These are phyloP conservation scores for Proales similis DNA, from an alignment of 1,140 invertebrate species.

Conservation along the genomic window DNA sequence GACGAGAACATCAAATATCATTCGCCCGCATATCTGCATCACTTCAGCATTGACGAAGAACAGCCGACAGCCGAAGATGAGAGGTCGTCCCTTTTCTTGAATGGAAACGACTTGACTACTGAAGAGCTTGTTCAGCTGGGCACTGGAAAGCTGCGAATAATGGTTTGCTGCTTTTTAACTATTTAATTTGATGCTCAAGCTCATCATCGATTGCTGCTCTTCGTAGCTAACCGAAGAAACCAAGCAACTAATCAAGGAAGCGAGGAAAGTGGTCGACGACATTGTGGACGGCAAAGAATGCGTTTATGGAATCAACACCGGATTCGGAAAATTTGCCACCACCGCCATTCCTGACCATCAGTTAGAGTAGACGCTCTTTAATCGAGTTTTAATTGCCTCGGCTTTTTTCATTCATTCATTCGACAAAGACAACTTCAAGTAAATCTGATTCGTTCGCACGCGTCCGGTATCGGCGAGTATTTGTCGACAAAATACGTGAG, in stretches of 20 bases:
- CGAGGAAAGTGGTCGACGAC: slow-evolving; percentile 59
- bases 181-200: background rate
- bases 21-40: slow-evolving; percentile 15
- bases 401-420: too few species aligned
- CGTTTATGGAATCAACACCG: slow-evolving; percentile 67
- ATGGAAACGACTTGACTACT: slow-evolving; percentile 58
- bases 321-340: slow-evolving; percentile 67
- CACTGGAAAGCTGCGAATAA: slow-evolving; percentile 59
- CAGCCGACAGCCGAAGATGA: background rate
- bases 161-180: slow-evolving; percentile 48
- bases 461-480: slow-evolving; percentile 64
- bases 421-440: slow-evolving; percentile 60
- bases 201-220: background rate
- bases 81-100: slow-evolving; percentile 56
- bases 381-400: background rate
- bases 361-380: slow-evolving; percentile 56
- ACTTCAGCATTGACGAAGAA: background rate
- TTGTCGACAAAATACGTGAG: slow-evolving; percentile 60
- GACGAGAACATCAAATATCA: slow-evolving; percentile 37
- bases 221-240: slow-evolving; percentile 57
- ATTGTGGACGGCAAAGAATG: slow-evolving; percentile 61
- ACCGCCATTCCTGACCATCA: slow-evolving; percentile 60
- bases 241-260: slow-evolving; percentile 56
- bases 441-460: slow-evolving; percentile 66
- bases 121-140: slow-evolving; percentile 60